phyloP scores from a whole-genome alignment of 1,140 invertebrate genomes.

The Trachelipus rathkii region DNA sequence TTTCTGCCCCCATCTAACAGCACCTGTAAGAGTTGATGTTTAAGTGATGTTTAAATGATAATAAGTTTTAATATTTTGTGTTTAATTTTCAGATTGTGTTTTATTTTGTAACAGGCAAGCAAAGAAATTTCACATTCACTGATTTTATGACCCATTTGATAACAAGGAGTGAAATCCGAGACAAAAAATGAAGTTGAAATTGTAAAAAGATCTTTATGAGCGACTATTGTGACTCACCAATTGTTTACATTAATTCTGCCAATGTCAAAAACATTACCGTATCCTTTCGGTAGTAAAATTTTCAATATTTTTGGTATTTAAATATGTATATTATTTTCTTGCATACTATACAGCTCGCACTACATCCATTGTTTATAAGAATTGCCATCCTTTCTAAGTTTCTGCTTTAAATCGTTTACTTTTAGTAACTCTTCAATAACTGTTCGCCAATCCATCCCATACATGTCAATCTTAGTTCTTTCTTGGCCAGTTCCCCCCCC shows the following conservation, averaged over 20 bases:
- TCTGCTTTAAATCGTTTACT: too few relatives aligned
- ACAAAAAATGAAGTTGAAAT: slow-evolving; percentile 75
- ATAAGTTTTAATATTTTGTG: too few relatives aligned
- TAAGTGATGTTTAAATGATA: too few relatives aligned
- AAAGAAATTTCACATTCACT: slow-evolving; percentile 69
- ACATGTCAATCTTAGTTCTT: background rate
- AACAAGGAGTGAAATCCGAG: slow-evolving; percentile 69
- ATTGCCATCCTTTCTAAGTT: too few relatives aligned
- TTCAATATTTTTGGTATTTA: too few relatives aligned
- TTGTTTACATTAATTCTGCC: slow-evolving; percentile 74
- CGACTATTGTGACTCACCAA: slow-evolving; percentile 73
- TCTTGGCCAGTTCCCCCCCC: too few relatives aligned
- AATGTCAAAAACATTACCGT: slow-evolving; percentile 65
- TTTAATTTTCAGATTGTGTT: too few relatives aligned
- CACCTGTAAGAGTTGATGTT: too few relatives aligned
- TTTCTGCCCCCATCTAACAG: too few relatives aligned
- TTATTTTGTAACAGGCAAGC: slow-evolving; percentile 81
- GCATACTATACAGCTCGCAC: background rate
- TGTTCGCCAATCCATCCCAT: background rate
- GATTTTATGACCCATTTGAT: slow-evolving; percentile 86
- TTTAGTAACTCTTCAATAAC: too few relatives aligned
- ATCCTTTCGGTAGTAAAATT: slow-evolving; percentile 57
- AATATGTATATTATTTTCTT: too few relatives aligned
- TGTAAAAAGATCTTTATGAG: slow-evolving; percentile 84
- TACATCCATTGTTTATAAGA: too few relatives aligned